phyloP scores from a whole-genome alignment of 2,113 vertebrate genomes.

The Taurulus bubalis region DNA sequence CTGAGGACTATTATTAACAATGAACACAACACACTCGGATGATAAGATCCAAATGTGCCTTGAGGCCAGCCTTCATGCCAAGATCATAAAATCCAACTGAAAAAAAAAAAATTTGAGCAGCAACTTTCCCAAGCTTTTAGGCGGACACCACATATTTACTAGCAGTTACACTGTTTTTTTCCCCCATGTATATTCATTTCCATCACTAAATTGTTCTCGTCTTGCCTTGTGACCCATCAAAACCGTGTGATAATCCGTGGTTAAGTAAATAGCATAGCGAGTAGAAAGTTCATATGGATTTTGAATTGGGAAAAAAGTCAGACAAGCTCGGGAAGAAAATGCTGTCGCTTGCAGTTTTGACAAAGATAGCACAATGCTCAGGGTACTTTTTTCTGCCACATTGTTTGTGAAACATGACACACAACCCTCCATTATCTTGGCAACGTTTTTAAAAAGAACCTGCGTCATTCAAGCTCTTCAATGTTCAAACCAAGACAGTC shows the following conservation, averaged over 20 bases:
- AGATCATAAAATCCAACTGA: not conserved
- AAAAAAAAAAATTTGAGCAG: not conserved
- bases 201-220: not conserved
- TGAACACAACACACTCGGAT: not conserved
- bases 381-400: slow-evolving; percentile 24
- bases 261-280: not conserved
- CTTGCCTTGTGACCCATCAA: not conserved
- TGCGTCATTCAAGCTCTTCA: slow-evolving; percentile 36
- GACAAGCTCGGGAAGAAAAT: not conserved
- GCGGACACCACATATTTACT: not conserved
- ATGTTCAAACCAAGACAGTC: slow-evolving; percentile 1
- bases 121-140: not conserved
- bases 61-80: not conserved
- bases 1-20: not conserved
- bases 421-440: slow-evolving; percentile 43
- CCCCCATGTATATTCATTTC: not conserved
- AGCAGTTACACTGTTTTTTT: not conserved
- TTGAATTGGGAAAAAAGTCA: not conserved
- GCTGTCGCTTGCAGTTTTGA: not conserved
- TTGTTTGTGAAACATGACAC: slow-evolving; percentile 53
- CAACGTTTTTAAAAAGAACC: slow-evolving; percentile 16
- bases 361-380: slow-evolving; percentile 35
- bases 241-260: not conserved
- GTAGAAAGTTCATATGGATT: not conserved
- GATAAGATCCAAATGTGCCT: not conserved